A percentile compares a stretch with the other conserved stretches of the same genome.
Evolutionary conservation across 2,113 vertebrate species (phyloP).

Genomic region (Hippocampus mohnikei): DNA sequence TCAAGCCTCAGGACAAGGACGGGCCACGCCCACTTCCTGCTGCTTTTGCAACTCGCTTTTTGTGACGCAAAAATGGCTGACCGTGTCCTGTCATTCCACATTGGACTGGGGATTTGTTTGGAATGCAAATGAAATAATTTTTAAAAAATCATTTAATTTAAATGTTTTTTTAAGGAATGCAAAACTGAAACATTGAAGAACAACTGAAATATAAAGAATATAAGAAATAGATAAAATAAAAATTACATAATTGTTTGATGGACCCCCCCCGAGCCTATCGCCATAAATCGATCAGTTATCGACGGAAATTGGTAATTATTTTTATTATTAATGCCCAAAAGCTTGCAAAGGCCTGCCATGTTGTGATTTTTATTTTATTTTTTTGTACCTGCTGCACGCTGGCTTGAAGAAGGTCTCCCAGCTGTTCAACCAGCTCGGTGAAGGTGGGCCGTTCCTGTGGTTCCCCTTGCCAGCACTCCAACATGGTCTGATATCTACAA

Average conservation of each 20-base stretch:
- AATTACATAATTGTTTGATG: too few species aligned
- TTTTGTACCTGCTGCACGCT: slow-evolving; percentile 86
- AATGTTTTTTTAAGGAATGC: too few species aligned
- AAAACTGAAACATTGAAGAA: too few species aligned
- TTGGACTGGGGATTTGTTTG: background rate
- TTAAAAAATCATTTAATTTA: too few species aligned
- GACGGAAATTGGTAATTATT: too few species aligned
- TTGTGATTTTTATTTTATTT: too few species aligned
- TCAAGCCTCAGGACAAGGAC: background rate
- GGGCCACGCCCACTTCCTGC: slow-evolving; percentile 25
- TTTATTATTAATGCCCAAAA: too few species aligned
- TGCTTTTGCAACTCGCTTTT: slow-evolving; percentile 22
- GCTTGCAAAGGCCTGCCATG: too few species aligned
- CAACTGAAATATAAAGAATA: too few species aligned
- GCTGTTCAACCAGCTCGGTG: slow-evolving; percentile 82
- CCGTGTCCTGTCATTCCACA: background rate
- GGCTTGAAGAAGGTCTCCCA: slow-evolving; percentile 91
- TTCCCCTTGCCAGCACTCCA: slow-evolving; percentile 88
- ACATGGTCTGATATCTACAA: slow-evolving; percentile 87
- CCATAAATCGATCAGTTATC: too few species aligned
- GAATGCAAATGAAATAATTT: background rate
- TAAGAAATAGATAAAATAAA: too few species aligned
- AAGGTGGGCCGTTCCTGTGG: slow-evolving; percentile 82
- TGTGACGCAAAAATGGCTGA: background rate
- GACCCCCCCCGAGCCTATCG: too few species aligned